phyloP scores from a whole-genome alignment of 2,888 invertebrate species.

The Cartodere bifasciata region DNA sequence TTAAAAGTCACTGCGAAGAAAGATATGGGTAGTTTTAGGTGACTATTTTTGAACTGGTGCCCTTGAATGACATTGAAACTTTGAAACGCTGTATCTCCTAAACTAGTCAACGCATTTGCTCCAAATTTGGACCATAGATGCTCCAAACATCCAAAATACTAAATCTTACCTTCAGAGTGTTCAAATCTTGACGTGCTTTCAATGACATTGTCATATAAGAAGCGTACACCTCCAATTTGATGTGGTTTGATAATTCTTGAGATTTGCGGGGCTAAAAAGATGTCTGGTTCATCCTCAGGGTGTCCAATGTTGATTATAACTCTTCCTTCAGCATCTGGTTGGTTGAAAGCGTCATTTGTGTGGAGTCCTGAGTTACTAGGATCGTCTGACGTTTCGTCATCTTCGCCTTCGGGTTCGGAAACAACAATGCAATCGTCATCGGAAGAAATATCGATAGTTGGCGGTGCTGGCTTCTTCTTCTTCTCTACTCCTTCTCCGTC shows the following conservation, averaged over 20 bases:
- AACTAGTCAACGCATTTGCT: too few species aligned
- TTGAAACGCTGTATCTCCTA: too few species aligned
- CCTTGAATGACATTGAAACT: too few species aligned
- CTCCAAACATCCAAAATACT: too few species aligned
- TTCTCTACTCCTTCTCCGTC: too few species aligned
- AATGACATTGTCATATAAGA: constrained; percentile 92
- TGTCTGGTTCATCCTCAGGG: constrained; percentile 78
- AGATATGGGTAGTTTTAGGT: too few species aligned
- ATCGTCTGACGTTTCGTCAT: constrained; percentile 75
- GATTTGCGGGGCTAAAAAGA: constrained; percentile 85
- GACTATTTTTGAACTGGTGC: too few species aligned
- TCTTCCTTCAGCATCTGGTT: constrained; percentile 81
- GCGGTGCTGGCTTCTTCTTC: constrained; percentile 42
- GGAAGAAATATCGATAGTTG: constrained; percentile 61
- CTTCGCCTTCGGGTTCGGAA: constrained; percentile 67
- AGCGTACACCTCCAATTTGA: constrained; percentile 64
- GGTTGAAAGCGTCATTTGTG: constrained; percentile 83
- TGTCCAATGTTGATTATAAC: constrained; percentile 91
- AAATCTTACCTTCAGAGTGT: constrained; percentile 43
- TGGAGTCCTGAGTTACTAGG: constrained; percentile 84
- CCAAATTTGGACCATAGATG: too few species aligned
- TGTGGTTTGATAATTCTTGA: constrained; percentile 88
- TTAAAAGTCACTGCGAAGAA: too few species aligned
- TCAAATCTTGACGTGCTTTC: constrained; percentile 84
- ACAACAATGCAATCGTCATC: constrained; percentile 82